phyloP scores from a whole-genome alignment of 2,797 vertebrate genomes.

The Oreortyx pictus region DNA sequence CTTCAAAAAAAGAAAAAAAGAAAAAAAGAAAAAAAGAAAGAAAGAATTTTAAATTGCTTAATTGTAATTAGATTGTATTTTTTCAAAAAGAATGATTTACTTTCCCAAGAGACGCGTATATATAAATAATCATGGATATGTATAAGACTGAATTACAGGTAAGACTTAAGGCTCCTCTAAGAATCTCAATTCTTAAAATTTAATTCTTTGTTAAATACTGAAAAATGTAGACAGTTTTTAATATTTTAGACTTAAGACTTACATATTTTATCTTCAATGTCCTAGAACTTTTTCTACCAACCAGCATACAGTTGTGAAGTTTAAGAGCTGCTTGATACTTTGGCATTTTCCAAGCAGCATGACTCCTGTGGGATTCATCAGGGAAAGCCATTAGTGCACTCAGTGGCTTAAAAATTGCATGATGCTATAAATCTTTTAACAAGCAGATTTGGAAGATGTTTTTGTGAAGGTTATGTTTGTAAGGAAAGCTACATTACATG shows the following conservation, averaged over 20 bases:
- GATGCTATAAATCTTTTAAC: conserved; percentile 93
- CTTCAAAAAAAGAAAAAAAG: not conserved
- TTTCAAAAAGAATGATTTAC: not conserved
- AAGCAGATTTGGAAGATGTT: conserved; percentile 77
- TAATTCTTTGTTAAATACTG: not conserved
- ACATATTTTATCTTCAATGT: conserved; percentile 40
- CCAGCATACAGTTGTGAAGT: conserved; percentile 27
- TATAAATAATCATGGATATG: not conserved
- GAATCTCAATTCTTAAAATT: not conserved
- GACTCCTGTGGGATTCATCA: conserved; percentile 83
- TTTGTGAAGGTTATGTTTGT: conserved; percentile 65
- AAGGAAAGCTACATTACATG: conserved; percentile 76
- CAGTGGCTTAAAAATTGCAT: conserved; percentile 91
- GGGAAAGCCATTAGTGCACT: conserved; percentile 92
- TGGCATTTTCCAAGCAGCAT: conserved; percentile 84
- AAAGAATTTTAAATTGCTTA: not conserved
- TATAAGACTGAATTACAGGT: not conserved
- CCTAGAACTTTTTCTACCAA: conserved; percentile 51
- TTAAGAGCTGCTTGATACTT: conserved; percentile 82
- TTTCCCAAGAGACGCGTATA: not conserved
- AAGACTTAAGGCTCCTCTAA: not conserved
- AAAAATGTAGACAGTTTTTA: not conserved
- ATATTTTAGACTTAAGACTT: conserved; percentile 17
- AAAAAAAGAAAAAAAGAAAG: too few species aligned
- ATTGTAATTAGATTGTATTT: not conserved